phyloP scores from a whole-genome alignment of 1,140 invertebrate genomes.

The Trachymyrmex cornetzi region DNA sequence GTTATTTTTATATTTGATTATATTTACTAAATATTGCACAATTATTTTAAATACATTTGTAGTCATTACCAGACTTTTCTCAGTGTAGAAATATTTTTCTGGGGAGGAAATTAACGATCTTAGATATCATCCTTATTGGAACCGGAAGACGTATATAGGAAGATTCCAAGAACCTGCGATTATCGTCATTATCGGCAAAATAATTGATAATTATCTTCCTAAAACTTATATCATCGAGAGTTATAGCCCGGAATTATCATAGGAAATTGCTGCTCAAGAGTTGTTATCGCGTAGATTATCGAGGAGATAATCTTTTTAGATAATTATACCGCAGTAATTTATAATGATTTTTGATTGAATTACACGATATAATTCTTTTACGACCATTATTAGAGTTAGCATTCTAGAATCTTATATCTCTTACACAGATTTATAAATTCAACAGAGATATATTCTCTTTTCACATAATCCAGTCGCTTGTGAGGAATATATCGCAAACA shows the following conservation, averaged over 20 bases:
- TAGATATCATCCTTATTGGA: neutral
- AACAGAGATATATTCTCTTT: neutral
- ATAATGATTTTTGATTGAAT: neutral
- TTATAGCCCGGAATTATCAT: neutral
- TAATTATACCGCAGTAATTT: neutral
- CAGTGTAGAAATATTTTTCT: neutral
- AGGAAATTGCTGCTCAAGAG: neutral
- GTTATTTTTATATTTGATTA: too few relatives aligned
- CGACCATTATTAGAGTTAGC: neutral
- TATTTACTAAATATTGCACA: too few relatives aligned
- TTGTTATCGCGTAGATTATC: neutral
- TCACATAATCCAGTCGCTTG: neutral
- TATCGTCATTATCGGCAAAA: neutral
- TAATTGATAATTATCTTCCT: slow-evolving; percentile 14
- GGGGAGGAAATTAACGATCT: neutral
- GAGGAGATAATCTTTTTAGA: slow-evolving; percentile 12
- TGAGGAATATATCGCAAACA: neutral
- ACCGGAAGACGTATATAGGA: neutral
- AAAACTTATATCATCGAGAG: neutral
- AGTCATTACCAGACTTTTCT: neutral
- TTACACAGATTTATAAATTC: neutral
- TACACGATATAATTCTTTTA: neutral
- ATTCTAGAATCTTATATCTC: neutral
- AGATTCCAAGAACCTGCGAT: neutral
- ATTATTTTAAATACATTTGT: too few relatives aligned